A percentile compares a stretch with the other conserved stretches of the same genome.
Conservation (phyloP, 2,888 invertebrate genomes). For the Standfussiana lucernea region DNA sequence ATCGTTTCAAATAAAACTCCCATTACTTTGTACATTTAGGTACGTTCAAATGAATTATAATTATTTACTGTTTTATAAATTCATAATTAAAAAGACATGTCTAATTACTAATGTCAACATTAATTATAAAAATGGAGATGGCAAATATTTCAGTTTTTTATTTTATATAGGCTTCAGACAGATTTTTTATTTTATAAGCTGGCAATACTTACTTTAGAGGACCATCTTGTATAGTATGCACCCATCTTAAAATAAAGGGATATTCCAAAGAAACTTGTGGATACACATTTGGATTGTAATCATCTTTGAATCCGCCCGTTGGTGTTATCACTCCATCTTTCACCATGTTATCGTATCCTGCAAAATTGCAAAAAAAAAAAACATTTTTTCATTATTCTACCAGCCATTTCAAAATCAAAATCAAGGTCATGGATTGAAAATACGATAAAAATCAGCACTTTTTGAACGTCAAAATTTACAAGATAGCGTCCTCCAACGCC, state of each 20-base stretch:
- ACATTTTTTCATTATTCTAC: neutral
- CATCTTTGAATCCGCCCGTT: constrained; percentile 71
- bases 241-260: constrained; percentile 74
- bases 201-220: constrained; percentile 71
- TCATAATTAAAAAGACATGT: neutral
- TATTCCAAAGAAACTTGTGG: constrained; percentile 77
- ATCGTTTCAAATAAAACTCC: neutral
- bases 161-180: neutral
- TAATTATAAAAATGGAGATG: neutral
- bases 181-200: neutral
- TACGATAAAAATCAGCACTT: no score
- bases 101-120: neutral
- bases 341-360: constrained; percentile 74
- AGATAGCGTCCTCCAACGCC: no score
- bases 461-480: no score
- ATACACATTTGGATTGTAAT: constrained; percentile 68
- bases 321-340: constrained; percentile 71
- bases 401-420: no score
- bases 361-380: neutral
- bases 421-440: no score
- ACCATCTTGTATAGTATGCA: constrained; percentile 76
- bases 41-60: neutral
- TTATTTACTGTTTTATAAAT: neutral
- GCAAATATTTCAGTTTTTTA: neutral
- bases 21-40: neutral